phyloP scores from a whole-genome alignment of 2,888 invertebrate species.

The Seira sanloemensis region DNA sequence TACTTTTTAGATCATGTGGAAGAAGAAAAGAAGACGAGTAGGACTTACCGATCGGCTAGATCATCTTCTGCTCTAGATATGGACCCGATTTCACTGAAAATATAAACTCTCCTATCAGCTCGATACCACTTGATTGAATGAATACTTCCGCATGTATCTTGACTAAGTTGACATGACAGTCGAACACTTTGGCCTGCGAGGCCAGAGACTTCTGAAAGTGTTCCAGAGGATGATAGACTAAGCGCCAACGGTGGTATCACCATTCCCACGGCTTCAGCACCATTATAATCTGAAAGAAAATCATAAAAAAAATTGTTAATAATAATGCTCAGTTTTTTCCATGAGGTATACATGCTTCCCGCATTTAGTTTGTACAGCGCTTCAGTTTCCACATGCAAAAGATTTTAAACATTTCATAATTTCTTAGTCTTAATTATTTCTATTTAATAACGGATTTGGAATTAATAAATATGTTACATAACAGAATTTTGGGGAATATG shows the following conservation, averaged over 20 bases:
- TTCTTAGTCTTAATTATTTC: too few species aligned
- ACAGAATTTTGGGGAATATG: too few species aligned
- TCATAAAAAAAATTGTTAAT: not conserved
- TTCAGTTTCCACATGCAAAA: too few species aligned
- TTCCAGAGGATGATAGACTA: slow-evolving; percentile 63
- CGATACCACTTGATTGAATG: slow-evolving; percentile 92
- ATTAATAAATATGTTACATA: too few species aligned
- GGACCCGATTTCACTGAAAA: slow-evolving; percentile 83
- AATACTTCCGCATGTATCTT: slow-evolving; percentile 84
- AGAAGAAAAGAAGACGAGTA: not conserved
- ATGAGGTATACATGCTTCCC: not conserved
- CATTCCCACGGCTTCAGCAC: slow-evolving; percentile 42
- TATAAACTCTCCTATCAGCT: slow-evolving; percentile 84
- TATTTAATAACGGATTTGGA: too few species aligned
- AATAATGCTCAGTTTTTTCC: not conserved
- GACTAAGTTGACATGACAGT: slow-evolving; percentile 84
- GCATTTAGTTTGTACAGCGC: too few species aligned
- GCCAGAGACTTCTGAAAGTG: slow-evolving; percentile 80
- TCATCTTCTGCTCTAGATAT: slow-evolving; percentile 84
- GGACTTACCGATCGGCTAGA: slow-evolving; percentile 83
- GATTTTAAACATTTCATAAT: too few species aligned
- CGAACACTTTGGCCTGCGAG: slow-evolving; percentile 83
- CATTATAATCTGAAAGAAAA: slow-evolving; percentile 51
- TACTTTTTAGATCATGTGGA: not conserved
- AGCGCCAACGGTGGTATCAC: slow-evolving; percentile 57